Conservation (phyloP, 2,888 invertebrate genomes). For the Strigamia maritima region DNA sequence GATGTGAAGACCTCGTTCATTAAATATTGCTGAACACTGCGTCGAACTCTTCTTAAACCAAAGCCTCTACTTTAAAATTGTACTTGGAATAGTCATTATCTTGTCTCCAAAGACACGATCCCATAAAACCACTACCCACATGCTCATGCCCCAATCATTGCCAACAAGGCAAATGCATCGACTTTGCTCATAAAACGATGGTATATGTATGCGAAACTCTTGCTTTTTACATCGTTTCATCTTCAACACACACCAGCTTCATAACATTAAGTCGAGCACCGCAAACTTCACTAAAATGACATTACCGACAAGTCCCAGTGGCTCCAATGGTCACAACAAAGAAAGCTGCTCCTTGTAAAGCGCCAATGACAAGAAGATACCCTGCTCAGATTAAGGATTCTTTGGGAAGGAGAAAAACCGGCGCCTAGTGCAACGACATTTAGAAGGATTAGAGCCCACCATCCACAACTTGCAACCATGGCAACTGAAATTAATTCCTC, state of each 20-base stretch:
- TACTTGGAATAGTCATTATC: conserved; percentile 7
- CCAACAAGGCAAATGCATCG: conserved; percentile 12
- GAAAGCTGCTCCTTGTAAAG: conserved; percentile 29
- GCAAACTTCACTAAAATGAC: conserved; percentile 18
- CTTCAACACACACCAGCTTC: background rate
- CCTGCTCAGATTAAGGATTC: conserved; percentile 2
- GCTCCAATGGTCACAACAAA: conserved; percentile 6
- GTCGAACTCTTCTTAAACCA: background rate
- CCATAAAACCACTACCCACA: conserved; percentile 20
- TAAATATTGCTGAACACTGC: background rate
- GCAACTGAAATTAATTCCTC: conserved; percentile 27
- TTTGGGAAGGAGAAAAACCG: background rate
- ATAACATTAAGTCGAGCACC: background rate
- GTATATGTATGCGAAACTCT: background rate
- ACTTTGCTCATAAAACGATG: background rate
- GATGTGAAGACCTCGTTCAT: background rate
- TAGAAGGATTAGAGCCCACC: conserved; percentile 14
- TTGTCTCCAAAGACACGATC: background rate
- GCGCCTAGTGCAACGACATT: conserved; percentile 9
- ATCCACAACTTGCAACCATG: conserved; percentile 24
- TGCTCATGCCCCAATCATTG: background rate
- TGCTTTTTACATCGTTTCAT: conserved; percentile 11
- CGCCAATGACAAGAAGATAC: conserved; percentile 26
- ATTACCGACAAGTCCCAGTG: background rate
- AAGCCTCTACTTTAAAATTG: background rate